Percentiles rank a stretch among this genome's conserved stretches.
These are phyloP conservation scores for Chitala chitala DNA, from an alignment of 2,113 vertebrate genomes.

Conservation along the genomic window DNA sequence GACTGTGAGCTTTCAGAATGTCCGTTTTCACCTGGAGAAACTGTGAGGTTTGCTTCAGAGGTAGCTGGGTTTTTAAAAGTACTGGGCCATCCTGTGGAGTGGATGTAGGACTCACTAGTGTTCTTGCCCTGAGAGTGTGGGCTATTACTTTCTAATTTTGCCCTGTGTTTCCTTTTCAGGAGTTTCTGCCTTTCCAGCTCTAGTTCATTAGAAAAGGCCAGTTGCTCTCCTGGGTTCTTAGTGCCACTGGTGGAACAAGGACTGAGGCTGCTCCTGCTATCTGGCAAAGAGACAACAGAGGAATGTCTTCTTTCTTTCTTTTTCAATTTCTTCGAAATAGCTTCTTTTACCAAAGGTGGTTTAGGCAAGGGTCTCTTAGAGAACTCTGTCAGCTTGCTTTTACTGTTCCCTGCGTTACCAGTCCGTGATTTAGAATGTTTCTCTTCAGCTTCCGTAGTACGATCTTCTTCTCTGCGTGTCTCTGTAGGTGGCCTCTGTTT, in stretches of 20 bases:
- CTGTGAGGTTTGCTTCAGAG: constrained; percentile 23
- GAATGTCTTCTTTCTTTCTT: constrained; percentile 8
- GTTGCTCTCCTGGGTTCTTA: neutral
- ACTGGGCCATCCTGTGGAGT: constrained; percentile 12
- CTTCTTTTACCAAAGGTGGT: neutral
- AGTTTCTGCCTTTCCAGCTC: constrained; percentile 10
- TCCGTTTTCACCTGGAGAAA: neutral
- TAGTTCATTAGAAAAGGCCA: neutral
- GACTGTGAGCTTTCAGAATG: neutral
- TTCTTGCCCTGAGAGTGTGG: neutral
- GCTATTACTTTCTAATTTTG: neutral
- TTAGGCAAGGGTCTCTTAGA: neutral
- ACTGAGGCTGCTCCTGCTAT: no score
- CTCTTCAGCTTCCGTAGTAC: neutral
- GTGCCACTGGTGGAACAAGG: no score
- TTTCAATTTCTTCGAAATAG: neutral
- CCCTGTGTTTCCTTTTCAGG: neutral
- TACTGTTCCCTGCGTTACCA: no score
- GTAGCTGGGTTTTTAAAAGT: constrained; percentile 18
- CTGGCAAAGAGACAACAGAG: no score
- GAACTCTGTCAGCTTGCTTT: constrained; percentile 8
- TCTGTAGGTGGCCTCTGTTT: constrained; percentile 9
- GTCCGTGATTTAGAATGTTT: neutral
- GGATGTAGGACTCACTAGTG: neutral
- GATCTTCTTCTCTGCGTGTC: neutral